Evolutionary conservation across 2,797 vertebrate species (phyloP).

Genomic region (Remorina albescens): DNA sequence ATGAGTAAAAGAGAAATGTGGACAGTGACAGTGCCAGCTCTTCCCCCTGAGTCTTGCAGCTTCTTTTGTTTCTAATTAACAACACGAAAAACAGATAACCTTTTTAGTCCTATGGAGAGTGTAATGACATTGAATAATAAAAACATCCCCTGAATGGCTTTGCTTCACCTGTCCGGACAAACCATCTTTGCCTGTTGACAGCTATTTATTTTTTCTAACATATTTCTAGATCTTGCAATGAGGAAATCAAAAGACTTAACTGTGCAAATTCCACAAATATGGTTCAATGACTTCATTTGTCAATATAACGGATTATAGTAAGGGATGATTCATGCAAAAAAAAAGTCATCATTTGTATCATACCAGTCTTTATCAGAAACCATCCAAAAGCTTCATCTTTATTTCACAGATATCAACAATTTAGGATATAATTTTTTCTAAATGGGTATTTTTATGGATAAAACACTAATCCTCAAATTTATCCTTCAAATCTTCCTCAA

Average conservation of each 20-base stretch:
- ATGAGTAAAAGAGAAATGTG: slow-evolving; percentile 39
- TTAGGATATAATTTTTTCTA: not conserved
- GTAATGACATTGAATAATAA: slow-evolving; percentile 42
- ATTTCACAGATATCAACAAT: not conserved
- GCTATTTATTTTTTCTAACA: not conserved
- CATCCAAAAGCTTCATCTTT: not conserved
- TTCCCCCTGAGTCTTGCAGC: slow-evolving; percentile 42
- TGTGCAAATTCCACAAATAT: not conserved
- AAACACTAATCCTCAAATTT: not conserved
- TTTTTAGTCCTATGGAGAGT: slow-evolving; percentile 50
- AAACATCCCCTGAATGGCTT: slow-evolving; percentile 4
- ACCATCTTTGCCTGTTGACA: not conserved
- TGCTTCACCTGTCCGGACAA: not conserved
- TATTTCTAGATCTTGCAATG: not conserved
- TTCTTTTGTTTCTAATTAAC: slow-evolving; percentile 78
- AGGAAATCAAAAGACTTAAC: slow-evolving; percentile 5
- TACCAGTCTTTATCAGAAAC: not conserved
- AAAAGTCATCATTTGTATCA: not conserved
- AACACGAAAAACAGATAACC: slow-evolving; percentile 59
- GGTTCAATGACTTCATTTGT: not conserved
- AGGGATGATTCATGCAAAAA: not conserved
- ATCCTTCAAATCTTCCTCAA: not conserved
- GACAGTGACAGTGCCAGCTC: slow-evolving; percentile 21
- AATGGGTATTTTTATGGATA: not conserved
- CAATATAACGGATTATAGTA: not conserved